Conservation (phyloP, 2,888 invertebrate species). For the Drosophila nr. medialis region DNA sequence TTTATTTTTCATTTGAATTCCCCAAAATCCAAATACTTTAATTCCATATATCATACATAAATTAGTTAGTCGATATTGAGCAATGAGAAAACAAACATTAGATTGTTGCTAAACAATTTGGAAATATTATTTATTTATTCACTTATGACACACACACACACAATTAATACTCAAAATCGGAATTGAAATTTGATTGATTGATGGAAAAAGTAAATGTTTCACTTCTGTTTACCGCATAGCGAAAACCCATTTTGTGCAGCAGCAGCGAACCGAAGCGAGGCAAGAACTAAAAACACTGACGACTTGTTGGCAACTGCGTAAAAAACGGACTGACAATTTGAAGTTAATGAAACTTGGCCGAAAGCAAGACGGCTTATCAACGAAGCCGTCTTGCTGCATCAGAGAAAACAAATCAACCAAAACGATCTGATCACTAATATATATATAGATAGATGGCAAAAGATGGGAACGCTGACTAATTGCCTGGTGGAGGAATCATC, state of each 20-base stretch:
- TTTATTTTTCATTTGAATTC: too few species aligned
- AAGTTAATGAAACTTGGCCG: neutral
- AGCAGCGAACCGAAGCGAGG: neutral
- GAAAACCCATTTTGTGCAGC: slow-evolving; percentile 5
- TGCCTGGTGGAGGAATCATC: neutral
- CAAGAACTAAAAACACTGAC: neutral
- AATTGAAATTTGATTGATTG: neutral
- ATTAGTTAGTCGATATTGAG: neutral
- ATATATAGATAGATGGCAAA: neutral
- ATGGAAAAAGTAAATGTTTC: neutral
- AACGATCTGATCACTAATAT: neutral
- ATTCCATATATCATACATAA: neutral
- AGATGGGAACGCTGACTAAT: slow-evolving; percentile 19
- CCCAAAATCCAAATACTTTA: neutral
- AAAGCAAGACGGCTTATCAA: slow-evolving; percentile 1
- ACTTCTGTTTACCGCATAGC: neutral
- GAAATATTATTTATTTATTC: neutral
- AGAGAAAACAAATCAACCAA: neutral
- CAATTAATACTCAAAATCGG: too few species aligned
- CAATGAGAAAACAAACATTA: neutral
- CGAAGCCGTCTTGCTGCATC: neutral
- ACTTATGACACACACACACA: neutral
- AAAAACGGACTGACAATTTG: neutral
- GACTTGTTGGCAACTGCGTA: slow-evolving; percentile 3
- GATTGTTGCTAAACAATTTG: neutral